Percentiles rank a stretch among this genome's conserved stretches.
These are phyloP conservation scores for Pao palembangensis DNA, from an alignment of 2,113 vertebrate genomes.

Conservation along the genomic window DNA sequence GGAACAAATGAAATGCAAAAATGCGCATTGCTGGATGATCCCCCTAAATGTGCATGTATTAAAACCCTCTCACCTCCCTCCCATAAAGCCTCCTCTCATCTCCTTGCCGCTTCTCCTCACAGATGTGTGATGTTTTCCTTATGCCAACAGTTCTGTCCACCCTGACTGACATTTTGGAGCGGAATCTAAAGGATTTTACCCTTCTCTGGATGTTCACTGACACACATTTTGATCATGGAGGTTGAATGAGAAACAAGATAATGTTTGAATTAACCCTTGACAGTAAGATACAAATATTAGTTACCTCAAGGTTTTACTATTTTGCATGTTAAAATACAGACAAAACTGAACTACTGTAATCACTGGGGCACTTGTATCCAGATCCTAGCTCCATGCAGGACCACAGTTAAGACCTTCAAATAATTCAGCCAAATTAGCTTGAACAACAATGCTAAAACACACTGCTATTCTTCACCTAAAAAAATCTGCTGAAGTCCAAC, in stretches of 20 bases:
- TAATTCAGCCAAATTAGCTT: too few species aligned
- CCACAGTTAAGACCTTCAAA: too few species aligned
- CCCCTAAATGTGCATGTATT: background rate
- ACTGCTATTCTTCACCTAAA: too few species aligned
- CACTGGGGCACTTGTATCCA: too few species aligned
- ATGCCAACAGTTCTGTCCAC: constrained; percentile 37
- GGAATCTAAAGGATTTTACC: background rate
- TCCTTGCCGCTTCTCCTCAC: constrained; percentile 34
- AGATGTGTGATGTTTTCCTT: constrained; percentile 51
- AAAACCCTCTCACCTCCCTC: constrained; percentile 3
- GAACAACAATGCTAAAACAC: too few species aligned
- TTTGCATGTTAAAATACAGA: too few species aligned
- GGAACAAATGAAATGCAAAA: background rate
- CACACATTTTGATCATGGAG: background rate
- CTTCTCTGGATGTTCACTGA: constrained; percentile 5
- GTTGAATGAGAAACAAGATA: constrained; percentile 2
- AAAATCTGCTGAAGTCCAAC: too few species aligned
- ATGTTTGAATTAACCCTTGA: background rate
- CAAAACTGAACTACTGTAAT: too few species aligned
- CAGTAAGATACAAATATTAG: too few species aligned
- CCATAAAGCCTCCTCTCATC: constrained; percentile 11
- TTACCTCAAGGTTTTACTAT: too few species aligned
- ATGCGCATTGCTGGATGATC: background rate
- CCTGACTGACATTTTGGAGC: constrained; percentile 1
- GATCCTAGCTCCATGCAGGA: too few species aligned